phyloP scores from a whole-genome alignment of 2,888 invertebrate genomes.

The Hyles lineata region DNA sequence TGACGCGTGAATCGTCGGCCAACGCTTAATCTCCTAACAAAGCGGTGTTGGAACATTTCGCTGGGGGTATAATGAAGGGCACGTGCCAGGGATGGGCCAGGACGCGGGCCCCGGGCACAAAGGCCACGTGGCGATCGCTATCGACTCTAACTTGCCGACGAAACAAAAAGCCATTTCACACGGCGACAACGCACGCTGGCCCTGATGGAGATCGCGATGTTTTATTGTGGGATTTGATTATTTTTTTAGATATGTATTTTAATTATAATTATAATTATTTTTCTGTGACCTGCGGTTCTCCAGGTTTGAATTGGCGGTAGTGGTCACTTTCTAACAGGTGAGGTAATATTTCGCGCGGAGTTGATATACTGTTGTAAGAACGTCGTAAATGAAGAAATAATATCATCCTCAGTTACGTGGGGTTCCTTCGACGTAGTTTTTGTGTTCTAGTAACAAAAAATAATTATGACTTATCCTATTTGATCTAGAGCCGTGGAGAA shows the following conservation, averaged over 20 bases:
- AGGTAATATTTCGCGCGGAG: too few relatives aligned
- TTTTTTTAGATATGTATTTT: slow-evolving; percentile 2
- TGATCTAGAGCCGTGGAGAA: too few relatives aligned
- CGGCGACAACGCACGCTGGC: slow-evolving; percentile 15
- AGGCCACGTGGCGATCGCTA: slow-evolving; percentile 77
- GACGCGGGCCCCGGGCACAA: slow-evolving; percentile 52
- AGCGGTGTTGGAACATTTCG: slow-evolving; percentile 82
- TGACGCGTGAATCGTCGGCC: slow-evolving; percentile 20
- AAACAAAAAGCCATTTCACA: slow-evolving; percentile 61
- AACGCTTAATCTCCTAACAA: slow-evolving; percentile 82
- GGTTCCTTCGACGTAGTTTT: too few relatives aligned
- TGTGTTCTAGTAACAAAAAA: too few relatives aligned
- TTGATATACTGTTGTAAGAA: too few relatives aligned
- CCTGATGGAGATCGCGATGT: slow-evolving; percentile 15
- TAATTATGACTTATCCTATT: too few relatives aligned
- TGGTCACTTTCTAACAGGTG: too few relatives aligned
- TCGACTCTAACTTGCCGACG: slow-evolving; percentile 56
- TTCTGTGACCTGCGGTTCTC: too few relatives aligned
- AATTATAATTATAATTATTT: not conserved
- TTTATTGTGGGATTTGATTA: slow-evolving; percentile 5
- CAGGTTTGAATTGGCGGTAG: too few relatives aligned
- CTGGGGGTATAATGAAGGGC: slow-evolving; percentile 84
- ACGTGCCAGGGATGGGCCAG: slow-evolving; percentile 64
- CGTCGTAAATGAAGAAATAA: too few relatives aligned
- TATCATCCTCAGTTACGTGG: too few relatives aligned